Base-by-base conservation (phyloP, 2,797 vertebrate species). In the Tauraco hartlaubi region DNA sequence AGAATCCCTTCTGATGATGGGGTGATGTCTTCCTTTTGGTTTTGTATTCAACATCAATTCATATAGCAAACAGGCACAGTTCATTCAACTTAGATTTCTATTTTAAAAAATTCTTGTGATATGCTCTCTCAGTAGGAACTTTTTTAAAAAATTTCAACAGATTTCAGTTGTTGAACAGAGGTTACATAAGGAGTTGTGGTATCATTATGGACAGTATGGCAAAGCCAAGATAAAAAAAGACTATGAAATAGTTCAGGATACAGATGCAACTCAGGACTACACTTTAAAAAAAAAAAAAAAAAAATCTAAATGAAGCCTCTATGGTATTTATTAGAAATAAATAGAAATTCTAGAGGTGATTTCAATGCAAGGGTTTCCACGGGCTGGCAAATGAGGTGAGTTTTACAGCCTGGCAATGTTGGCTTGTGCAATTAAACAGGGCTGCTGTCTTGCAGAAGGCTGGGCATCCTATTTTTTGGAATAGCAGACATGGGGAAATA, bases 401-500 rank as follows among this genome's bases (percentile, higher is more conserved):
- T 85, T 94, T 77, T 88, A 22, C 7, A 52, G 18, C 17, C 15
- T 66, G 7, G 29, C 77, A 43, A 66, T 6, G 9, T 4, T 37
- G 11, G 5, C 13, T 39, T 80, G 52, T 37, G 13, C 23, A 64
- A n/a, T 64, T 74, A 52, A 62, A 46, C 31, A 54, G 14, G 12
- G 5, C 28, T 69, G 31, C 39, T 66, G 21, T 25, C 18, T 41
- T 88, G 52, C 33, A 71, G 28, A 66, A 16, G 51, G 20, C 18
- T 72, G 22, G 8, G 9, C 28, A n/a, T 72, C n/a, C 21, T 67
- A 6, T 7, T 72, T 72, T 80, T 52, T 62, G 37, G 17, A 61
- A 17, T 4, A 55, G 43, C 8, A 28, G 46, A 8, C 0, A 0
- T 26, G 19, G 25, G 39, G 26, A 3, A 58, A 5, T 62, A 15